Evolutionary conservation across 2,888 invertebrate species (phyloP).

Genomic region (Cerceris ruficornis): DNA sequence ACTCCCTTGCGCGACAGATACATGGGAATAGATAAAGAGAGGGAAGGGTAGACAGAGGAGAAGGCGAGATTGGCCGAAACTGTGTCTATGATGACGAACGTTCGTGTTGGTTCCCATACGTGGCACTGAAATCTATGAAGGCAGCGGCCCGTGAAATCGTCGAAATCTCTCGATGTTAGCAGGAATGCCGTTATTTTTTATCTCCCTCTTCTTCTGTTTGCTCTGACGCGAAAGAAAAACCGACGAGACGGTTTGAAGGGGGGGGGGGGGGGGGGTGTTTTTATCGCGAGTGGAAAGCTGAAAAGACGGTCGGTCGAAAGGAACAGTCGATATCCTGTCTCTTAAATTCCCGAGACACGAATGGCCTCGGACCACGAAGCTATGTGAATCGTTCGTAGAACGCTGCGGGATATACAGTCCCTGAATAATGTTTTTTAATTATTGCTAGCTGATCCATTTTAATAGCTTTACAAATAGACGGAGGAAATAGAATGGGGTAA

Average conservation of each 20-base stretch:
- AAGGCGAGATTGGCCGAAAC: slow-evolving; percentile 35
- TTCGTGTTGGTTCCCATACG: slow-evolving; percentile 37
- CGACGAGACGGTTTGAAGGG: slow-evolving; percentile 14
- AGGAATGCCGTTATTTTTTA: slow-evolving; percentile 39
- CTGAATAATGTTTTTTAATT: too few relatives aligned
- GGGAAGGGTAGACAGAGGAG: slow-evolving; percentile 26
- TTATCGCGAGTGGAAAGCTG: slow-evolving; percentile 17
- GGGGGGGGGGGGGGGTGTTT: slow-evolving; percentile 20
- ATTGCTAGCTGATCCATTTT: too few relatives aligned
- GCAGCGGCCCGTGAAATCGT: slow-evolving; percentile 57
- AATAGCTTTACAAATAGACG: too few relatives aligned
- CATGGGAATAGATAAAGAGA: slow-evolving; percentile 20
- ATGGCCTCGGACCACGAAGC: not conserved
- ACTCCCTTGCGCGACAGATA: slow-evolving; percentile 39
- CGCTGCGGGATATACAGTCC: too few relatives aligned
- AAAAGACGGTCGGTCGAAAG: slow-evolving; percentile 70
- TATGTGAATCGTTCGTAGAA: not conserved
- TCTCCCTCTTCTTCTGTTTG: slow-evolving; percentile 1
- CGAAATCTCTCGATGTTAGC: slow-evolving; percentile 54
- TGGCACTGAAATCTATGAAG: slow-evolving; percentile 45
- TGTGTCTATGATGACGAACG: slow-evolving; percentile 28
- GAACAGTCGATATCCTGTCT: slow-evolving; percentile 50
- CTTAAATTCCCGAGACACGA: slow-evolving; percentile 14
- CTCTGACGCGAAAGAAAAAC: slow-evolving; percentile 13
- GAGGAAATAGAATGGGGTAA: too few relatives aligned